phyloP scores from a whole-genome alignment of 1,140 invertebrate genomes.

The Aplysia californica region DNA sequence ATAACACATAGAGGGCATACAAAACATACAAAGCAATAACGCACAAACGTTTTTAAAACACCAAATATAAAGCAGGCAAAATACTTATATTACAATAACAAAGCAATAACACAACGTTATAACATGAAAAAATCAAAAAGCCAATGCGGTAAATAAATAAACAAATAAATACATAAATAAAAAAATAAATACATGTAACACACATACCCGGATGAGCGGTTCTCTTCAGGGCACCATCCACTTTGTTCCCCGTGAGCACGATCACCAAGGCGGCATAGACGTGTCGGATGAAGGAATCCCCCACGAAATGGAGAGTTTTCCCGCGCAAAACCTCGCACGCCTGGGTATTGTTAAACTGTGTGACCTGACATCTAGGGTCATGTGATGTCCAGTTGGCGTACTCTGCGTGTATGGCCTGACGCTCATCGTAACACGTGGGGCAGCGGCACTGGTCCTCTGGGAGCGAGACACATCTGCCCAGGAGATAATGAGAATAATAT shows the following conservation, averaged over 20 bases:
- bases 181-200: too few species aligned
- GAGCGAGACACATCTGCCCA: slow-evolving; percentile 2
- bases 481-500: background rate
- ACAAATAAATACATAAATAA: too few species aligned
- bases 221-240: slow-evolving; percentile 27
- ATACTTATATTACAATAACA: background rate
- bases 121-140: background rate
- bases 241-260: slow-evolving; percentile 20
- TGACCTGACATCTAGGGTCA: background rate
- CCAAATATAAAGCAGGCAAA: background rate
- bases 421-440: slow-evolving; percentile 26
- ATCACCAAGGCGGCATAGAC: slow-evolving; percentile 29
- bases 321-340: slow-evolving; percentile 24
- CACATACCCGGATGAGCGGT: slow-evolving; percentile 1
- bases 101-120: background rate
- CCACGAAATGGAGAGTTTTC: slow-evolving; percentile 16
- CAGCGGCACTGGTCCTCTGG: slow-evolving; percentile 18
- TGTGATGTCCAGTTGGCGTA: slow-evolving; percentile 25
- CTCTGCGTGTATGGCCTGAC: slow-evolving; percentile 31
- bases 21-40: too few species aligned
- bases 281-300: slow-evolving; percentile 38
- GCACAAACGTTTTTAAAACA: background rate
- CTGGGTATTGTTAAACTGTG: background rate
- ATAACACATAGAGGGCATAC: too few species aligned
- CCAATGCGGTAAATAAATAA: too few species aligned